Evolutionary conservation across 2,797 vertebrate genomes (phyloP), one percentile per base, ranked within the genome.

Genomic region (Lepus oiostolus): DNA sequence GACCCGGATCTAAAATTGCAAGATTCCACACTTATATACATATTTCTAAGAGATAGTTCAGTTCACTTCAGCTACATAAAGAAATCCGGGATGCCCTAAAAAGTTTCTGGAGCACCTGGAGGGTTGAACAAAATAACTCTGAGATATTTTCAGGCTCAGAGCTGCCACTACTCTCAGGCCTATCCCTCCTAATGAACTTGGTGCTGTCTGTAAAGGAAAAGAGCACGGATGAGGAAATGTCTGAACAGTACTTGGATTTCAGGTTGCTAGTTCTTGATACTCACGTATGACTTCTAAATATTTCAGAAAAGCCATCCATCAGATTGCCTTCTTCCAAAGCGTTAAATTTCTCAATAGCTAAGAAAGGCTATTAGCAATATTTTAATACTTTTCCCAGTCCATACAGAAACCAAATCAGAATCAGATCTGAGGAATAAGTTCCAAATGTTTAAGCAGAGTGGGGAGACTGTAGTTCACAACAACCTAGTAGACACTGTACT

Each of bases 271-370:
- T 85, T 93, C 63, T 74, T 83, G 21, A 65, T 19, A 67, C 4
- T 88, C 50, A 93, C 12, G 65, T 14, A 38, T 47, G 81, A 82
- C 28, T 80, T 91, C 65, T 85, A 83, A 95, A 84, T 67, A 85
- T 88, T 90, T 92, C 38, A 72, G n/a, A 67, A 94, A 65, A 67
- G 16, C 32, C 30, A 9, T 24, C 42, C 5, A 16, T 90, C 28
- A 28, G 13, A 65, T 52, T 47, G 1, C 5, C 32, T 72, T 93
- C 30, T 42, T 52, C 70, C 30, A 77, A 65, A 89, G 63, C 13
- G 81, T 24, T 74, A 68, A 50, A 90, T 82, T 70, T 82, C 87
- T 94, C 26, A 77, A n/a, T 32, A 85, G 32, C 83, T 68, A 85
- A 72, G 65, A 88, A 90, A 76, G 12, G 1, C 35, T 71, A 28